Conservation (phyloP, 2,888 invertebrate genomes). For the Dryadula phaetusa region DNA sequence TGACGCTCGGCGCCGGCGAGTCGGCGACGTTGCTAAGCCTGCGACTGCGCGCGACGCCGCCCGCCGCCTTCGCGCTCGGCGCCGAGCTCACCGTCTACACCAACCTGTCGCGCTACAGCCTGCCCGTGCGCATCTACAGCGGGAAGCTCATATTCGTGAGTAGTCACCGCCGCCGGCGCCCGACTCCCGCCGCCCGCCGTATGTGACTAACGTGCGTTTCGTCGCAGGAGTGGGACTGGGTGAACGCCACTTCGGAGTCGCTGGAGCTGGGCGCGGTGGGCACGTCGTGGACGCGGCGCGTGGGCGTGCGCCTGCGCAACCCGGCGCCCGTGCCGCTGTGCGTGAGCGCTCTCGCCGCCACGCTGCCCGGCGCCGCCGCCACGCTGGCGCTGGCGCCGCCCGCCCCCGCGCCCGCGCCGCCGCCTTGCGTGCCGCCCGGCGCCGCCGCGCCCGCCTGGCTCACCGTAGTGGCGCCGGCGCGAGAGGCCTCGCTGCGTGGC, state of each 20-base stretch:
- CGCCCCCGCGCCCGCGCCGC: conserved; percentile 42
- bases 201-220: too few relatives aligned
- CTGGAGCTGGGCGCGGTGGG: conserved; percentile 85
- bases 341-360: conserved; percentile 50
- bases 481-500: conserved; percentile 50
- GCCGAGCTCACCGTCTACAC: conserved; percentile 68
- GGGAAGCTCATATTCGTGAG: conserved; percentile 69
- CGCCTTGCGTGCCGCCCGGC: conserved; percentile 51
- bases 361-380: conserved; percentile 53
- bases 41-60: conserved; percentile 37
- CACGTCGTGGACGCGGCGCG: conserved; percentile 86
- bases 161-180: conserved; percentile 30
- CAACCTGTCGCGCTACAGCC: conserved; percentile 73
- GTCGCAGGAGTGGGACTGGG: conserved; percentile 72
- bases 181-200: neutral
- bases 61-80: conserved; percentile 41
- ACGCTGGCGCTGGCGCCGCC: conserved; percentile 45
- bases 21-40: conserved; percentile 45
- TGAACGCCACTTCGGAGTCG: conserved; percentile 47
- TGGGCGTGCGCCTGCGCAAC: conserved; percentile 79
- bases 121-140: conserved; percentile 76
- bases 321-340: conserved; percentile 60
- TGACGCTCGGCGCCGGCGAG: conserved; percentile 50
- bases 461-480: conserved; percentile 59
- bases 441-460: conserved; percentile 49